Evolutionary conservation across 2,113 vertebrate species (phyloP).

Genomic region (Gracilinanus agilis): DNA sequence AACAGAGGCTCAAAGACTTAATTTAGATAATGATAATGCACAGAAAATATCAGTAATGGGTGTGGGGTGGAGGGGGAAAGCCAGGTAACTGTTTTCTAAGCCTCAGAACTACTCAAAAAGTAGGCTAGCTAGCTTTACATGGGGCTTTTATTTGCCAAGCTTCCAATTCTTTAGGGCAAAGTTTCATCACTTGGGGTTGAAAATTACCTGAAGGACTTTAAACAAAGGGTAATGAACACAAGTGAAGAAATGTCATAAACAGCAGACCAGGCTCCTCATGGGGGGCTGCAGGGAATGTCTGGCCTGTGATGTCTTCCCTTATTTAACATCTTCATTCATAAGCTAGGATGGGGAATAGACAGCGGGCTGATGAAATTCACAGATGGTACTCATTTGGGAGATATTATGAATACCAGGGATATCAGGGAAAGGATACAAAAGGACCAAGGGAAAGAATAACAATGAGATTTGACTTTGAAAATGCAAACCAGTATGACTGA

Average conservation of each 20-base stretch:
- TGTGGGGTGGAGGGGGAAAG: neutral
- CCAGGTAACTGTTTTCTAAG: constrained; percentile 14
- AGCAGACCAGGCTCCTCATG: constrained; percentile 33
- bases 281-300: constrained; percentile 57
- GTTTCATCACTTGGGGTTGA: constrained; percentile 49
- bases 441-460: constrained; percentile 75
- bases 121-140: neutral
- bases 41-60: neutral
- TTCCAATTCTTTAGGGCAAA: constrained; percentile 42
- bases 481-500: constrained; percentile 68
- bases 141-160: constrained; percentile 48
- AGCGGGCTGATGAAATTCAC: constrained; percentile 76
- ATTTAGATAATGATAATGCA: neutral
- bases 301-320: constrained; percentile 67
- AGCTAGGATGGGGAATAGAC: constrained; percentile 67
- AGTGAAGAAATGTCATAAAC: constrained; percentile 23
- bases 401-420: constrained; percentile 74
- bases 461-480: constrained; percentile 79
- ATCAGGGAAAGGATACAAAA: constrained; percentile 78
- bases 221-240: constrained; percentile 49
- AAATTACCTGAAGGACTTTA: constrained; percentile 50
- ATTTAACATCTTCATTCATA: constrained; percentile 79
- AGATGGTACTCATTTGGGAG: constrained; percentile 79
- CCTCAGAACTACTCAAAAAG: constrained; percentile 45
- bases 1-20: neutral